These are phyloP conservation scores for Dyspetes luteomarginatus DNA, from an alignment of 2,888 invertebrate genomes.

Conservation along the genomic window DNA sequence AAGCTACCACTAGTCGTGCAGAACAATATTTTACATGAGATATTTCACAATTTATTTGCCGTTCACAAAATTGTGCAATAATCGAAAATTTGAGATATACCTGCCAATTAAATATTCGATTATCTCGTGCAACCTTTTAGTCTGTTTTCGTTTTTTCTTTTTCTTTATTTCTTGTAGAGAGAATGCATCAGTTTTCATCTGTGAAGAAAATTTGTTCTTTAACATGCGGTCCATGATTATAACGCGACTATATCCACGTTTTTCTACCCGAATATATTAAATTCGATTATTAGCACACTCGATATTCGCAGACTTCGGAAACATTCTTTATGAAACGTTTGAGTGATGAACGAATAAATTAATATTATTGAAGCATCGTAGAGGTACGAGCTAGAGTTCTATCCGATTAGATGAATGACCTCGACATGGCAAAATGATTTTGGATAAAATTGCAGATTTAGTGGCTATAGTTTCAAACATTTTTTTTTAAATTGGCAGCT, in stretches of 20 bases:
- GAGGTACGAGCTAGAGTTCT: too few species aligned
- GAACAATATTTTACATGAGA: slow-evolving; percentile 47
- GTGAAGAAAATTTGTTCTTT: background rate
- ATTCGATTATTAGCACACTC: background rate
- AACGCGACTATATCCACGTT: background rate
- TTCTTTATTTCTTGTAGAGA: background rate
- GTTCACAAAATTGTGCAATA: background rate
- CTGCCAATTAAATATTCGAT: slow-evolving; percentile 7
- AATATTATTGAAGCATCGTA: too few species aligned
- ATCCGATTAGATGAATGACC: too few species aligned
- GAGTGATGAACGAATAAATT: slow-evolving; percentile 44
- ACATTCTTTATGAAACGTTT: slow-evolving; percentile 32
- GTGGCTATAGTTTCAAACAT: too few species aligned
- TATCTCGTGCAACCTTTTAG: slow-evolving; percentile 7
- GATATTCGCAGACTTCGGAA: slow-evolving; percentile 25
- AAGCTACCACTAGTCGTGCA: slow-evolving; percentile 46
- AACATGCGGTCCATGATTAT: background rate
- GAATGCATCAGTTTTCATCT: background rate
- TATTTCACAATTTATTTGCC: background rate
- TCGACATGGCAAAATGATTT: too few species aligned
- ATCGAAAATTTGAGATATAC: background rate
- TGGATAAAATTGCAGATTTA: too few species aligned
- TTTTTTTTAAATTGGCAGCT: too few species aligned
- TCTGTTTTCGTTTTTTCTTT: background rate
- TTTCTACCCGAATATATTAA: background rate